Base-by-base conservation (phyloP, 2,888 invertebrate species). In the Amphipyra berbera region DNA sequence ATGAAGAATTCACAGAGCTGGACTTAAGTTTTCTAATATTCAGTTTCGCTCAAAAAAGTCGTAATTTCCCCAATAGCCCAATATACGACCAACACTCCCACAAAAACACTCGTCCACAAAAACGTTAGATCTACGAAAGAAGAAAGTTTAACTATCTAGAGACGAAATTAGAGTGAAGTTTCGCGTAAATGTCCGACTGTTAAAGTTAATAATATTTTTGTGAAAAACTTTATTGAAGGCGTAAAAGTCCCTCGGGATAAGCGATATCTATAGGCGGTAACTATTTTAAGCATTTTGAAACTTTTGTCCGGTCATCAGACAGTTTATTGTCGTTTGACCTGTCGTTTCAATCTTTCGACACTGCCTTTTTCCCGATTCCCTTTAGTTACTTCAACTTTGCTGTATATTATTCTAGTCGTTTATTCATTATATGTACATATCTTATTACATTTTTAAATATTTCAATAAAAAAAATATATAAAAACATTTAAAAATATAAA, bases 61-160 rank as follows among this genome's bases (percentile, higher is more conserved):
- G 49, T 53, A 65, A 59, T 76, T 61, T 64, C 27, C 21, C 10
- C 49, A 66, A 52, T 52, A 46, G 37, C 68, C 49, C 72, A 61
- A 61, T 2, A 21, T 21, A 21, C 21, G n/a, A n/a, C 3, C 21
- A 2, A 21, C 21, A 21, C 21, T 21, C 21, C 21, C 54, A 45
- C 57, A 48, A 9, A 56, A 45, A 58, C 55, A 46, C 59, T 70
- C n/a, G n/a, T n/a, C n/a, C n/a, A n/a, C n/a, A n/a, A 71, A 56
- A 38, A 68, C 53, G 47, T 66, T 59, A 66, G n/a, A 53, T 48
- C 61, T 62, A 59, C 49, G 50, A 61, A 66, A 68, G 64, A 56
- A 68, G 38, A 62, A 77, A 77, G 77, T 77, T 76, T 62, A 41
- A 67, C 75, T 65, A 68, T 69, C 77, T 66, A 46, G 64, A 75